Conservation (phyloP, 37 sponge, comb jelly and placozoan species). For the Amphimedon queenslandica region DNA sequence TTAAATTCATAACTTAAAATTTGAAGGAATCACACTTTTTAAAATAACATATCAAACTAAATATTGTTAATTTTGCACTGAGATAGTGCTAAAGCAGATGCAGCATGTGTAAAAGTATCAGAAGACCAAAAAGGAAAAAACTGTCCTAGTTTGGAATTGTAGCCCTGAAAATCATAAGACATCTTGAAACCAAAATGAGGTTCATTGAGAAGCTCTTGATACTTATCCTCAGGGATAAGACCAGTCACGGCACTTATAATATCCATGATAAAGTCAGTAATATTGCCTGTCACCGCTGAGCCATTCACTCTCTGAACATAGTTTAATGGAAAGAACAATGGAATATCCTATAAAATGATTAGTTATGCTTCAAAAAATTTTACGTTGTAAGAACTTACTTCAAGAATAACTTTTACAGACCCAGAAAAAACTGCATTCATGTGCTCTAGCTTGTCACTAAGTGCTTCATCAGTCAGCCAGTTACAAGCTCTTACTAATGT, state of each 20-base stretch:
- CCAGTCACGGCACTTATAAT: constrained; percentile 26
- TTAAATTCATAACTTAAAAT: no score
- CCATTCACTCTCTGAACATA: constrained; percentile 34
- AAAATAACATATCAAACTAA: no score
- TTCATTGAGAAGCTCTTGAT: constrained; percentile 21
- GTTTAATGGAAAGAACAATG: constrained; percentile 46
- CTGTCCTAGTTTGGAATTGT: constrained; percentile 20
- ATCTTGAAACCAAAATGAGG: constrained; percentile 23
- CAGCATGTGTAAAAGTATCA: constrained; percentile 36
- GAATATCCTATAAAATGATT: no score
- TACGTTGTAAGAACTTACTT: no score
- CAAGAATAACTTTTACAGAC: constrained; percentile 41
- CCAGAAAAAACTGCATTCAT: constrained; percentile 51
- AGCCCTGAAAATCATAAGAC: constrained; percentile 45
- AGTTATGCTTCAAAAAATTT: no score
- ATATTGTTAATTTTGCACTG: no score
- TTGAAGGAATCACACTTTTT: no score
- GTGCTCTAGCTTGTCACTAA: constrained; percentile 12
- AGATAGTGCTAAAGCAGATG: constrained; percentile 43
- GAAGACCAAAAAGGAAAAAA: constrained; percentile 53
- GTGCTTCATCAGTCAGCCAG: constrained; percentile 24
- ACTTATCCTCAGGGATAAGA: constrained; percentile 30
- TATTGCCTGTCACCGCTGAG: background rate
- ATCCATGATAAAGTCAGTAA: no score
- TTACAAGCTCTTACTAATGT: constrained; percentile 2